Percentiles rank a stretch among this genome's conserved stretches.
Evolutionary conservation across 2,113 vertebrate species (phyloP).

Genomic region (Atherinomorus stipes): DNA sequence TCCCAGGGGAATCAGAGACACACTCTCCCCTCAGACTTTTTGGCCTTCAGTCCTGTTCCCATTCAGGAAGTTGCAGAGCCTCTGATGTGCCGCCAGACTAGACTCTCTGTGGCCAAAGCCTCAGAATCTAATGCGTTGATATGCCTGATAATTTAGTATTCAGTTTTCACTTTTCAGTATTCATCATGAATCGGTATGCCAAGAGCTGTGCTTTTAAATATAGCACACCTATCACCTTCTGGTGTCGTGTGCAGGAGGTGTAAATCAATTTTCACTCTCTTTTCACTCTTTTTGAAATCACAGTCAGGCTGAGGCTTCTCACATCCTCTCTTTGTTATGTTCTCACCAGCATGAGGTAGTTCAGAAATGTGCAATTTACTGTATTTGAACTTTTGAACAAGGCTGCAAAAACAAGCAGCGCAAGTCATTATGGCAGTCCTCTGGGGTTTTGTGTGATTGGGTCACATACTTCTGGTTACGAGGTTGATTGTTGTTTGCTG

Average conservation of each 20-base stretch:
- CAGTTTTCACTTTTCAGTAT: constrained; percentile 14
- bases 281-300: constrained; percentile 31
- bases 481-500: constrained; percentile 61
- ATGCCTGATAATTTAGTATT: constrained; percentile 28
- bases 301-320: not conserved
- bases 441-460: constrained; percentile 46
- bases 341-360: not conserved
- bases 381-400: constrained; percentile 38
- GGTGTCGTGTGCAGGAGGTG: constrained; percentile 27
- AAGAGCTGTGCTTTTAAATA: constrained; percentile 38
- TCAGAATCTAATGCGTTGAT: constrained; percentile 34
- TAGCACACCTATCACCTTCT: constrained; percentile 40
- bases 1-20: constrained; percentile 66
- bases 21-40: constrained; percentile 69
- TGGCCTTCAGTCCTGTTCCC: constrained; percentile 65
- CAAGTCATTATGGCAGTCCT: constrained; percentile 26
- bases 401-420: constrained; percentile 38
- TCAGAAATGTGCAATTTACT: constrained; percentile 31
- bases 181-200: constrained; percentile 42
- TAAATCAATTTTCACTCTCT: constrained; percentile 24
- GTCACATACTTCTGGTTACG: constrained; percentile 65
- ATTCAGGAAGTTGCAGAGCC: constrained; percentile 72
- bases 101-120: constrained; percentile 38
- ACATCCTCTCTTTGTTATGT: constrained; percentile 6
- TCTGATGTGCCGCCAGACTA: constrained; percentile 75